Base-by-base conservation (phyloP, 1,140 invertebrate genomes). In the Trissolcus basalis region DNA sequence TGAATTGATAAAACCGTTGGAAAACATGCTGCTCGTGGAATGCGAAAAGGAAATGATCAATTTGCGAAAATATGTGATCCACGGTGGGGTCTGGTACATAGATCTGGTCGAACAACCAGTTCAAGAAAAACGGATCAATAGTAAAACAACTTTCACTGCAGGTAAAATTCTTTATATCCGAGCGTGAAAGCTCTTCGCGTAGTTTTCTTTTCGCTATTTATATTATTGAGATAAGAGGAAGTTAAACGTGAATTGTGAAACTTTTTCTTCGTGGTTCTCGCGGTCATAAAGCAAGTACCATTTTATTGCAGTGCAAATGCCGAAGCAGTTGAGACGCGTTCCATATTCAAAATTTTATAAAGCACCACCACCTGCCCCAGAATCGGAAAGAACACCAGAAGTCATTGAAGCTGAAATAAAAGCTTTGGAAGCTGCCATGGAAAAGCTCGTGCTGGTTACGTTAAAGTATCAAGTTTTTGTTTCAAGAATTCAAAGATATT, bases 361-460 rank as follows among this genome's bases (percentile, higher is more conserved):
- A 27, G 92, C 94, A 0, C 93, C 93, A 0, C 89, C 91, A 0
- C 90, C 93, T 0, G 89, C 92, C 2, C 90, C 90, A 0, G 92
- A 92, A 13, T 89, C 92, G 8, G 90, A 92, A 14, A 89, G 93
- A 58, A 90, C 92, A 5, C 94, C 94, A 0, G 94, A 95, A 86
- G 92, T 95, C 75, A 94, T 95, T 53, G 94, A 96, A 78, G 92
- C 91, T 0, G 94, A 96, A 80, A 91, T 94, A 77, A 93, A 93
- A 79, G 90, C 90, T 77, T 89, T 93, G 11, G 94, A 96, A 74
- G 89, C 90, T 13, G 92, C 94, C 15, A 90, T 95, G 80, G 93
- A 95, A 77, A 93, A 93, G 74, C 88, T 95, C 10, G 91, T 92
- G 1, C 81, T 93, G 6, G 89, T 95, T 33, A 92, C 91, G 27